A percentile compares a stretch with the other conserved stretches of the same genome.
phyloP scores from a whole-genome alignment of 2,797 vertebrate species.

The Premnoplex brunnescens region DNA sequence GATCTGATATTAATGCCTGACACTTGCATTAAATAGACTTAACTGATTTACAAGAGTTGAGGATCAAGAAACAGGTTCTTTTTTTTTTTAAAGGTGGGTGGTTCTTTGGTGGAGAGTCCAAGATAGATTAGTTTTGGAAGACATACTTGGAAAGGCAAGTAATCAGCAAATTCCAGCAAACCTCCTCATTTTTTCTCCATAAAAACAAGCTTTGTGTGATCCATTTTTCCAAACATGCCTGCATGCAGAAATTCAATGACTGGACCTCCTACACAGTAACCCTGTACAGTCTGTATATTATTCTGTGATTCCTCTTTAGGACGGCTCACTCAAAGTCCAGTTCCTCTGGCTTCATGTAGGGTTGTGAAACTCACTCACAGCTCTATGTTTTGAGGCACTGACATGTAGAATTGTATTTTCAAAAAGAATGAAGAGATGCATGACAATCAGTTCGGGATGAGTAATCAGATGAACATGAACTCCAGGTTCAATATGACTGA shows the following conservation, averaged over 20 bases:
- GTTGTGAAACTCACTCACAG: background rate
- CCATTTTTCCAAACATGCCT: background rate
- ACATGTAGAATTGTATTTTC: background rate
- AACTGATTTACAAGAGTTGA: background rate
- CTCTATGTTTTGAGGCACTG: background rate
- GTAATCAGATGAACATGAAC: background rate
- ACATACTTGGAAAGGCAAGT: background rate
- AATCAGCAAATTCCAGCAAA: background rate
- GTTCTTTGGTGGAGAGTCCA: background rate
- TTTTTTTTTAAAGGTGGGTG: background rate
- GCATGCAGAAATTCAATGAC: background rate
- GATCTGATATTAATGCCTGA: background rate
- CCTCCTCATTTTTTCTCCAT: background rate
- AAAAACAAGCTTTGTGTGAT: background rate
- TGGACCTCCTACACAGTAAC: background rate
- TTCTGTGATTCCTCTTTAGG: background rate
- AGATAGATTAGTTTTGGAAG: background rate
- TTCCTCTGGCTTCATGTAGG: background rate
- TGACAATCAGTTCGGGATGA: background rate
- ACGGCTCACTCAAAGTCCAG: background rate
- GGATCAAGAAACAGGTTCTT: background rate
- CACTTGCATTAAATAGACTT: background rate
- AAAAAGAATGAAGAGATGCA: background rate
- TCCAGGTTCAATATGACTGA: background rate
- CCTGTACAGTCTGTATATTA: background rate